phyloP scores from a whole-genome alignment of 2,113 vertebrate species.

The Dicaeum eximium region DNA sequence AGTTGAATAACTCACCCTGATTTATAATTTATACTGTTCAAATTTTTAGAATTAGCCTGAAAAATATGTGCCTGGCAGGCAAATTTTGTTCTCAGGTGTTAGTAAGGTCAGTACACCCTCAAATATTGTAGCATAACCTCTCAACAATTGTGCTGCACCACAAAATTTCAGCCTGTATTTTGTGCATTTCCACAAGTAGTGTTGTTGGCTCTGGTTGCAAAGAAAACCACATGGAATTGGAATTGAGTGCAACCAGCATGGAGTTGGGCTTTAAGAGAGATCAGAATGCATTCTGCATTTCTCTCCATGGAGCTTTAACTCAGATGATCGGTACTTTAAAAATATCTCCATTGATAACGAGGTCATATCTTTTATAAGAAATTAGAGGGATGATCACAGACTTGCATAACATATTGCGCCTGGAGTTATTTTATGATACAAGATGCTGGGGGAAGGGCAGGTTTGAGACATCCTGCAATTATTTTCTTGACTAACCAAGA shows the following conservation, averaged over 20 bases:
- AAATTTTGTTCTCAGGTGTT: not conserved
- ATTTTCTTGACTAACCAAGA: slow-evolving; percentile 37
- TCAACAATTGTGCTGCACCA: not conserved
- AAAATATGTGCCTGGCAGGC: not conserved
- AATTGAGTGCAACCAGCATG: not conserved
- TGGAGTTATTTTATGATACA: slow-evolving; percentile 60
- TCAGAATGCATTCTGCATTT: slow-evolving; percentile 24
- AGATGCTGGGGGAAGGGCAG: slow-evolving; percentile 48
- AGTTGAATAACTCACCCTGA: not conserved
- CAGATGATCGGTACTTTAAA: slow-evolving; percentile 57
- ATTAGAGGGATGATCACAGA: slow-evolving; percentile 60
- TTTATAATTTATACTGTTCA: not conserved
- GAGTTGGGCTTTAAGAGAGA: not conserved
- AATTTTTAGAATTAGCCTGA: not conserved
- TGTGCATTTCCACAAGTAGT: not conserved
- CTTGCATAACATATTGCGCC: slow-evolving; percentile 58
- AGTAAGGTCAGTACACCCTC: not conserved
- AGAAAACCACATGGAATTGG: not conserved
- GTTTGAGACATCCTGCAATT: not conserved
- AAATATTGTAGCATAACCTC: not conserved
- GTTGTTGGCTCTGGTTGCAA: not conserved
- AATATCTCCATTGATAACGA: slow-evolving; percentile 62
- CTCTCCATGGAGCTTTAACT: slow-evolving; percentile 19
- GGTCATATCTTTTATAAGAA: slow-evolving; percentile 65
- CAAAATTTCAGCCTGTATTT: not conserved